Evolutionary conservation across 2,888 invertebrate genomes (phyloP), one percentile per base, ranked within the genome.

Genomic region (Brenthis daphne): DNA sequence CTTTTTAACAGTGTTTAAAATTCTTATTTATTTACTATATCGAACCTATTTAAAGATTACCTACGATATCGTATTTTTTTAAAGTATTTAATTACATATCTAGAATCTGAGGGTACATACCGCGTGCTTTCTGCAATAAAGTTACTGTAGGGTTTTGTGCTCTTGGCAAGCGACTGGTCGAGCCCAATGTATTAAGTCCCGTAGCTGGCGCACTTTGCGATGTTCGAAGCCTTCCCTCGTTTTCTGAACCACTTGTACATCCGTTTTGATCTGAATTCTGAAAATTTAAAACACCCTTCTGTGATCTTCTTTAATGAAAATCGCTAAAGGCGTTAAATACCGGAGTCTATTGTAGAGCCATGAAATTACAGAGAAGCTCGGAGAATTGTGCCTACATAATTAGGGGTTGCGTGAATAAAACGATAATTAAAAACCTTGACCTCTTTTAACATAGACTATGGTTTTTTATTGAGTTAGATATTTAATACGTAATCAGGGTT

Each of bases 61-160:
- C 4, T 3, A 29, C 29, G 4, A 4, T 29, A 29, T 29, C 29
- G 29, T 51, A 57, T 63, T 37, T 63, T 14, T 33, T 33, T 33
- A 3, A 63, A 61, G 20, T 20, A 20, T 20, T 29, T 29, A 29
- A 29, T 4, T 29, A 29, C 29, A 29, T 29, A 29, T 29, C 4
- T 29, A 29, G 29, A 29, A 33, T 8, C 0, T 33, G 37, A 8
- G 14, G 14, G 13, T 37, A 63, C 63, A 63, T 91, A 97, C 98
- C 97, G 95, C 97, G 94, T 68, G 97, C 97, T 89, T 97, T 98
- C 89, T 98, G 97, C 71, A 98, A 93, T 54, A 98, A 90, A 1
- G 97, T 97, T 77, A 98, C 96, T 6, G 97, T 97, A 0, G 97
- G 97, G 88, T 97, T 97, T 88, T 97, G 97, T 2, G 96, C 96